Evolutionary conservation across 2,113 vertebrate genomes (phyloP).

Genomic region (Malurus cyaneus): DNA sequence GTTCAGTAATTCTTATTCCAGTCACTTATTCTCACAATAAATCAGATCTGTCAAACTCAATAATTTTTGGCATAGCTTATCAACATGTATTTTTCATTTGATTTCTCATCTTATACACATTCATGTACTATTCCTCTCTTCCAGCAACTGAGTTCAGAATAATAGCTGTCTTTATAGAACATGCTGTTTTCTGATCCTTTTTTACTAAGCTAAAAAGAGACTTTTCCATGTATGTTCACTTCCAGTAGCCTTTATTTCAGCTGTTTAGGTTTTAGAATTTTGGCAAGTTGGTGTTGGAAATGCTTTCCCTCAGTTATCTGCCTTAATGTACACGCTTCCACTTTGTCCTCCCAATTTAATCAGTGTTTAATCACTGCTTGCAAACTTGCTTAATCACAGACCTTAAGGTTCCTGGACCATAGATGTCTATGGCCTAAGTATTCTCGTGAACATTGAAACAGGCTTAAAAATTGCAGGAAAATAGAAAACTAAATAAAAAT

Average conservation of each 20-base stretch:
- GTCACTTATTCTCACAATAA: not conserved
- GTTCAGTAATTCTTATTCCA: constrained; percentile 9
- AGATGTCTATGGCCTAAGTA: not conserved
- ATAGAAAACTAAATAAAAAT: not conserved
- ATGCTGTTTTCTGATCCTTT: not conserved
- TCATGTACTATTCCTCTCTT: not conserved
- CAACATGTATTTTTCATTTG: not conserved
- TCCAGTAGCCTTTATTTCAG: not conserved
- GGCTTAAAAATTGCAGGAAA: not conserved
- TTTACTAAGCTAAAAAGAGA: not conserved
- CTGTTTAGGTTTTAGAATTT: not conserved
- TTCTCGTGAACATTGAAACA: not conserved
- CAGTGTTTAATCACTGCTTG: not conserved
- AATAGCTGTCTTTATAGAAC: not conserved
- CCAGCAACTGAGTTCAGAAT: not conserved
- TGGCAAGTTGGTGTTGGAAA: not conserved
- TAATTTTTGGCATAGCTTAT: not conserved
- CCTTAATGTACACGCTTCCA: not conserved
- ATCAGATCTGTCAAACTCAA: not conserved
- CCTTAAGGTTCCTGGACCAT: not conserved
- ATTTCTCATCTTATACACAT: not conserved
- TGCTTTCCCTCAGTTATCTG: not conserved
- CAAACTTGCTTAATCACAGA: not conserved
- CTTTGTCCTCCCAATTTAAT: not conserved
- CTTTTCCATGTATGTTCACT: not conserved